These are phyloP conservation scores for Eueides isabella DNA, from an alignment of 1,140 invertebrate genomes.

Conservation along the genomic window DNA sequence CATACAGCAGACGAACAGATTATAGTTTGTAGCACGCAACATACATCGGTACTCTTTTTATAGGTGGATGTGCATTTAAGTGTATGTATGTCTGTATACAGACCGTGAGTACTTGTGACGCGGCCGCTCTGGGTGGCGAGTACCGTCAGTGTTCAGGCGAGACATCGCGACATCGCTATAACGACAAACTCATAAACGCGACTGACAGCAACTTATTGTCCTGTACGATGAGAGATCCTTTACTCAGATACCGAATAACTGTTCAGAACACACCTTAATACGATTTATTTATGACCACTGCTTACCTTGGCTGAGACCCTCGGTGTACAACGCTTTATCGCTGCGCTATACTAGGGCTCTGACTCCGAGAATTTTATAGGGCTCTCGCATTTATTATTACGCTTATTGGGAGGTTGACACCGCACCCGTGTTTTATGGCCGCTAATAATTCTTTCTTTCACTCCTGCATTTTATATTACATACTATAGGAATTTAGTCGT, in stretches of 20 bases:
- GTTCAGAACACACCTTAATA: conserved; percentile 71
- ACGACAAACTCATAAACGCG: conserved; percentile 65
- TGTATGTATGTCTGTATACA: conserved; percentile 50
- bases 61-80: conserved; percentile 18
- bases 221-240: conserved; percentile 56
- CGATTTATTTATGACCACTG: conserved; percentile 75
- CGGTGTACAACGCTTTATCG: conserved; percentile 52
- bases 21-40: neutral
- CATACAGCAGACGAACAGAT: too few species aligned
- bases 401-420: conserved; percentile 69
- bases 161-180: conserved; percentile 49
- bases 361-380: conserved; percentile 64
- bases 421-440: conserved; percentile 64
- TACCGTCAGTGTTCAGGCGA: conserved; percentile 38
- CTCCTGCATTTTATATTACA: conserved; percentile 59
- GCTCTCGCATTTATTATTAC: conserved; percentile 67
- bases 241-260: conserved; percentile 57
- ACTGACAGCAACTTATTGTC: conserved; percentile 68
- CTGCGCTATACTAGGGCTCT: conserved; percentile 44
- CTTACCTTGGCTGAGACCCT: conserved; percentile 50
- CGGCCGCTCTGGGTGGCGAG: conserved; percentile 64
- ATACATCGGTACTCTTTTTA: neutral
- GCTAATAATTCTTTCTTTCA: conserved; percentile 71
- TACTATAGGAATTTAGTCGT: conserved; percentile 50
- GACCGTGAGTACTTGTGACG: conserved; percentile 50